Evolutionary conservation across 1,140 invertebrate species (phyloP).

Genomic region (Lamellibrachia luymesi): DNA sequence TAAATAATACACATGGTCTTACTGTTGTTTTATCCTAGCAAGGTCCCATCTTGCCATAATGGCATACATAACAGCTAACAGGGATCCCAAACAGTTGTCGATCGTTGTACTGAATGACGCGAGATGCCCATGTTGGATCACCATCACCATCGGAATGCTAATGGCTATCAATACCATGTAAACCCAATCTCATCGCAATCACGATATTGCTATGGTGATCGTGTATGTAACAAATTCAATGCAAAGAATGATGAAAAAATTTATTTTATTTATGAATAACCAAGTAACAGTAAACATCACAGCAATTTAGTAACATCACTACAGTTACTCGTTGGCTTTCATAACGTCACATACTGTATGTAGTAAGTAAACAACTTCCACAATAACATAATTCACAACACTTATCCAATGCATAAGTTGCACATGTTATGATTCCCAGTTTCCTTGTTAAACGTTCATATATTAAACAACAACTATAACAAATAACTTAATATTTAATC

Average conservation of each 20-base stretch:
- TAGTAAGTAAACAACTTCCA: not conserved
- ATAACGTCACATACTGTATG: not conserved
- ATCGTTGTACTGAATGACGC: too few species aligned
- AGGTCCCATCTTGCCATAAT: too few species aligned
- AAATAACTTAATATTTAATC: not conserved
- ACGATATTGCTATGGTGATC: too few species aligned
- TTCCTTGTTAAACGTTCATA: not conserved
- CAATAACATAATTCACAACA: not conserved
- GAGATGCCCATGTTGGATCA: too few species aligned
- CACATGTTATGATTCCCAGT: not conserved
- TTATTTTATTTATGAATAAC: not conserved
- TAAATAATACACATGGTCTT: too few species aligned
- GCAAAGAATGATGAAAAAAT: not conserved
- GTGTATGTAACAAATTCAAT: not conserved
- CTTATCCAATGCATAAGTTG: not conserved
- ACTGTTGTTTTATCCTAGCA: too few species aligned
- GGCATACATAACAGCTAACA: too few species aligned
- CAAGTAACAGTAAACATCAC: not conserved
- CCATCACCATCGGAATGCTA: too few species aligned
- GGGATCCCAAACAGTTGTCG: too few species aligned
- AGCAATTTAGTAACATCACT: not conserved
- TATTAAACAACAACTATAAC: not conserved
- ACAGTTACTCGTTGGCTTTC: not conserved
- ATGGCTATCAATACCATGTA: too few species aligned
- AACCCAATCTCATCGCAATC: too few species aligned